phyloP scores from a whole-genome alignment of 2,888 invertebrate genomes.

The Trachelus stipa region DNA sequence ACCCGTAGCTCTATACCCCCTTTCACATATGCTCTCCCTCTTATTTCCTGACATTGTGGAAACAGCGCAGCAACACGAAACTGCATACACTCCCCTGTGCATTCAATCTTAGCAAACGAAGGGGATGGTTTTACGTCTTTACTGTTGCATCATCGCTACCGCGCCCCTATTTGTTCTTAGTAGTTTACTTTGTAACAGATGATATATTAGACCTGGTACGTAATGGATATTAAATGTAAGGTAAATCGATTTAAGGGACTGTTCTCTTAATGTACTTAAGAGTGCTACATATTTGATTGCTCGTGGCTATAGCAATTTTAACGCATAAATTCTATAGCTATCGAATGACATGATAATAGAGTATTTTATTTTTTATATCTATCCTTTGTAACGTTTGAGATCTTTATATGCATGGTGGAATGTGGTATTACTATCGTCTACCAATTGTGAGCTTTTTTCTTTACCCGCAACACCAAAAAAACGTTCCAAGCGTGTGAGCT shows the following conservation, averaged over 20 bases:
- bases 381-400: not conserved
- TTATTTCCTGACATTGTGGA: conserved; percentile 30
- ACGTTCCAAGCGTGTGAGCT: not conserved
- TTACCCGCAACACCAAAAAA: not conserved
- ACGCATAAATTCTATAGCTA: no score
- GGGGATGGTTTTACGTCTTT: not conserved
- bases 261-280: not conserved
- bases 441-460: not conserved
- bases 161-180: not conserved
- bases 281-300: not conserved
- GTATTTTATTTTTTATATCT: not conserved
- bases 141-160: not conserved
- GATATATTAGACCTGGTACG: not conserved
- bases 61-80: conserved; percentile 33
- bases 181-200: not conserved
- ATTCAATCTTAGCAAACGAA: not conserved
- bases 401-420: not conserved
- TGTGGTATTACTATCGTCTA: not conserved
- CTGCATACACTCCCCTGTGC: conserved; percentile 24
- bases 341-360: no score
- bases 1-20: conserved; percentile 15
- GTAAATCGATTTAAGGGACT: not conserved
- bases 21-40: conserved; percentile 30
- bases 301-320: no score
- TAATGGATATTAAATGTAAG: not conserved